phyloP scores from a whole-genome alignment of 2,797 vertebrate species.

The Euphonia xanthogaster region DNA sequence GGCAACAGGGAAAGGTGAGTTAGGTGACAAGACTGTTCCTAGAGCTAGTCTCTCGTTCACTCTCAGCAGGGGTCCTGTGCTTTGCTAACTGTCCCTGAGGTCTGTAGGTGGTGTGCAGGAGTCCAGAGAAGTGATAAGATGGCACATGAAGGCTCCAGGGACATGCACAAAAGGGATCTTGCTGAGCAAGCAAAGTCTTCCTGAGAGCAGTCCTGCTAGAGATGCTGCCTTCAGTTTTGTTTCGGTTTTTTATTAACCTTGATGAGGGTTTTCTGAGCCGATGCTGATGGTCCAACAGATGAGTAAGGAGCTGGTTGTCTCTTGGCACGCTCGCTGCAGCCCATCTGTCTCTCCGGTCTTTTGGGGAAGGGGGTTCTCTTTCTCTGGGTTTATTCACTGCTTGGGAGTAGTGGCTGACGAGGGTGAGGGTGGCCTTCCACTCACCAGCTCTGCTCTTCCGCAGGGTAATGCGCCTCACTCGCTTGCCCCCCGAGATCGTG shows the following conservation, averaged over 20 bases:
- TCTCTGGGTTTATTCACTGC: background rate
- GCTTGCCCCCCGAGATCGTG: constrained; percentile 87
- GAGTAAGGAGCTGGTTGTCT: background rate
- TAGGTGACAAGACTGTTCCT: constrained; percentile 54
- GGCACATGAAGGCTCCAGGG: constrained; percentile 38
- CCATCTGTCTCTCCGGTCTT: background rate
- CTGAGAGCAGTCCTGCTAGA: constrained; percentile 27
- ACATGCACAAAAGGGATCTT: constrained; percentile 10
- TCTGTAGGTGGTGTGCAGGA: constrained; percentile 51
- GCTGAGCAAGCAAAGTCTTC: constrained; percentile 28
- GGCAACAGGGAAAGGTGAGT: constrained; percentile 61
- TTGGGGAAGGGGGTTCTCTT: constrained; percentile 38
- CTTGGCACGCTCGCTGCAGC: constrained; percentile 13
- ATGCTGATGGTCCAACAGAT: background rate
- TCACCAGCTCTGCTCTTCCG: background rate
- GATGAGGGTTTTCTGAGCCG: background rate
- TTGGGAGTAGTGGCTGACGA: background rate
- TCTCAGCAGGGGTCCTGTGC: constrained; percentile 34
- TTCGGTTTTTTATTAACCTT: background rate
- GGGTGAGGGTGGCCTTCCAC: background rate
- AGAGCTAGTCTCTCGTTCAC: constrained; percentile 42
- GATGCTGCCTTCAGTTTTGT: background rate
- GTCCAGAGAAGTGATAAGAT: constrained; percentile 25
- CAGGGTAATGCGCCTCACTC: constrained; percentile 91
- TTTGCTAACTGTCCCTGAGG: constrained; percentile 42